A percentile compares a stretch with the other conserved stretches of the same genome.
These are phyloP conservation scores for Whitmania pigra DNA, from an alignment of 1,140 invertebrate genomes.

Conservation along the genomic window DNA sequence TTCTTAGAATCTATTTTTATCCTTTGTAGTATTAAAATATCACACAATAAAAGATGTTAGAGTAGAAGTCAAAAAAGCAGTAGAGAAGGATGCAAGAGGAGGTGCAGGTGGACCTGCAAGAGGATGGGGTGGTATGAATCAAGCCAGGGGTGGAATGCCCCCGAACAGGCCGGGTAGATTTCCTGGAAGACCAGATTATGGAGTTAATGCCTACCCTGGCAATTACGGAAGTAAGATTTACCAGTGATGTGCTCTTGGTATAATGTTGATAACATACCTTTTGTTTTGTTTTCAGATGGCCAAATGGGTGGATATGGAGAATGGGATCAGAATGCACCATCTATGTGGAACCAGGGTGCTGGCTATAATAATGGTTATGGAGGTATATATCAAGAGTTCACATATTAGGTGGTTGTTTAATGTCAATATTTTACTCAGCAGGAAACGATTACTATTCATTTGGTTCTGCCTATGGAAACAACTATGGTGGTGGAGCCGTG, in stretches of 20 bases:
- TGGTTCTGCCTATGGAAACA: too few species aligned
- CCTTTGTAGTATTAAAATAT: slow-evolving; percentile 18
- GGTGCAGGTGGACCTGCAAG: not conserved
- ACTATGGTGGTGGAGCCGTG: too few species aligned
- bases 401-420: not conserved
- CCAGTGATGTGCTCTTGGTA: not conserved
- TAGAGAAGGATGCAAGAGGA: slow-evolving; percentile 15
- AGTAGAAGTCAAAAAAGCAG: slow-evolving; percentile 24
- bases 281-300: not conserved
- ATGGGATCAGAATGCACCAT: too few species aligned
- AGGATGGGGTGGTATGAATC: slow-evolving; percentile 2
- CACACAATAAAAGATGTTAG: slow-evolving; percentile 22
- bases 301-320: not conserved
- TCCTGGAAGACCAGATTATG: too few species aligned
- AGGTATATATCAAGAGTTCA: not conserved
- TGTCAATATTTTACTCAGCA: not conserved
- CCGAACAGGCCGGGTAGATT: too few species aligned
- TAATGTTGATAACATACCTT: not conserved
- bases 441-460: too few species aligned
- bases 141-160: too few species aligned
- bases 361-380: too few species aligned
- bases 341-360: too few species aligned
- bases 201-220: too few species aligned
- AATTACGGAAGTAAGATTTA: not conserved
- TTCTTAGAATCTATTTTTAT: too few species aligned